Conservation (phyloP, 2,888 invertebrate species). For the Schrankia costaestrigalis region DNA sequence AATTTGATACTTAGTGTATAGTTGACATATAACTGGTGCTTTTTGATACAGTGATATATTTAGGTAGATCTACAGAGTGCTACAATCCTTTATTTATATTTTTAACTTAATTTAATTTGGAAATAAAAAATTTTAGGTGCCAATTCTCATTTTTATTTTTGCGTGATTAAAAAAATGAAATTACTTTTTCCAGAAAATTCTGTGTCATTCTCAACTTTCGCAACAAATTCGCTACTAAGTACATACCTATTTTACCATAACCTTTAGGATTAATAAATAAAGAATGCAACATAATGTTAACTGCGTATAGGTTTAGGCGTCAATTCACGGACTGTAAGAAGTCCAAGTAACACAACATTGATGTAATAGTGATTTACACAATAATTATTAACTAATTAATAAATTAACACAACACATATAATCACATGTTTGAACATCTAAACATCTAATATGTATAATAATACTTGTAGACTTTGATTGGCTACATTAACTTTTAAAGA, state of each 20-base stretch:
- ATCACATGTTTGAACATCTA: constrained; percentile 14
- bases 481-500: constrained; percentile 15
- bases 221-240: no score
- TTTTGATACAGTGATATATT: constrained; percentile 48
- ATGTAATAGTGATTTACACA: constrained; percentile 11
- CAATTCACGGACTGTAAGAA: no score
- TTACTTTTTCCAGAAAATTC: no score
- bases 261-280: no score
- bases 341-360: no score
- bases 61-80: constrained; percentile 63
- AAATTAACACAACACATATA: constrained; percentile 18
- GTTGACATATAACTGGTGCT: constrained; percentile 40
- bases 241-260: no score
- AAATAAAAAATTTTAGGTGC: no score
- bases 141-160: no score
- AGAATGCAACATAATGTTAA: no score
- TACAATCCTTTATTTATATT: constrained; percentile 46
- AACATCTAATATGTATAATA: constrained; percentile 22
- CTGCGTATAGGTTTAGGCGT: no score
- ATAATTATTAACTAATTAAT: constrained; percentile 16
- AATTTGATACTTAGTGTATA: constrained; percentile 37
- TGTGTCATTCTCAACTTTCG: no score
- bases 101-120: constrained; percentile 1
- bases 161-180: no score
- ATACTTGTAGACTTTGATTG: constrained; percentile 16